A percentile compares a stretch with the other conserved stretches of the same genome.
phyloP scores from a whole-genome alignment of 2,888 invertebrate genomes.

The Sesia bembeciformis region DNA sequence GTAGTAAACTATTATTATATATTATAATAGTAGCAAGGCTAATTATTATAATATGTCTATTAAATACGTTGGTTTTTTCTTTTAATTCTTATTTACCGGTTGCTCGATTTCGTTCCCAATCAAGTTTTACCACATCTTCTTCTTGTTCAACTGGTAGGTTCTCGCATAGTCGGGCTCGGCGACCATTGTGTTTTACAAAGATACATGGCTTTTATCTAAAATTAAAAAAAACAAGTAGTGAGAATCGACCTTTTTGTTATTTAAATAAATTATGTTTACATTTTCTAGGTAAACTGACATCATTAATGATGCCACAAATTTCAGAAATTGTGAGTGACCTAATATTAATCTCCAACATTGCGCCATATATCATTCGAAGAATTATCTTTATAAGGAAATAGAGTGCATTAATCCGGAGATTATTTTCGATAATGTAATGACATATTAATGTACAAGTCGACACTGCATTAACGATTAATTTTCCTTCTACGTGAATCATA shows the following conservation, averaged over 20 bases:
- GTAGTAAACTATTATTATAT: too few species aligned
- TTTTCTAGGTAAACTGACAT: conserved; percentile 18
- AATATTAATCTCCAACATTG: background rate
- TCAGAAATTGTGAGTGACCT: background rate
- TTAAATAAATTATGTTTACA: conserved; percentile 6
- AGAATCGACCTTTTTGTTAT: background rate
- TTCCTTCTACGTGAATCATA: background rate
- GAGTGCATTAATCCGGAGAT: background rate
- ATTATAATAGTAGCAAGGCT: too few species aligned
- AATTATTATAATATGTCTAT: too few species aligned
- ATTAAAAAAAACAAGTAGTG: background rate
- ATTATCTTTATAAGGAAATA: background rate
- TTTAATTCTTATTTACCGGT: too few species aligned
- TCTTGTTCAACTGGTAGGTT: too few species aligned
- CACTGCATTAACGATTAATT: background rate
- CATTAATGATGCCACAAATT: conserved; percentile 2
- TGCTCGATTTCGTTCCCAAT: too few species aligned
- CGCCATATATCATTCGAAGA: background rate
- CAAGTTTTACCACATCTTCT: too few species aligned
- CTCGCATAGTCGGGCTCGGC: too few species aligned
- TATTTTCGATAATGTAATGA: background rate
- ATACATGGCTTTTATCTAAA: too few species aligned
- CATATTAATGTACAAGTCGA: background rate
- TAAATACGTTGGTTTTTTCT: too few species aligned
- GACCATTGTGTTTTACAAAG: too few species aligned